These are phyloP conservation scores for Cuculus canorus DNA, from an alignment of 2,797 vertebrate species.

Conservation along the genomic window DNA sequence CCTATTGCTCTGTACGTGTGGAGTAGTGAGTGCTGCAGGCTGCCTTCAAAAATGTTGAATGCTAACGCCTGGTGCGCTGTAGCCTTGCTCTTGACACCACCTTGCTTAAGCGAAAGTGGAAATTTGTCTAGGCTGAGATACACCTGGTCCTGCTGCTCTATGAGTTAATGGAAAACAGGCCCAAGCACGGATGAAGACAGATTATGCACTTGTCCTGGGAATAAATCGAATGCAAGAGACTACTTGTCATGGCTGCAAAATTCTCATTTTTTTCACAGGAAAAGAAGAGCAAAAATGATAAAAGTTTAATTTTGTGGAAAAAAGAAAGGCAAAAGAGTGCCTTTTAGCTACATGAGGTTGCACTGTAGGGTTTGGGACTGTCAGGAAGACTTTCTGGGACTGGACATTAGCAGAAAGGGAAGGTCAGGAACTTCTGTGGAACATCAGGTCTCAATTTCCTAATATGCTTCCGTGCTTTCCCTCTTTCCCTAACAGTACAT, in stretches of 20 bases:
- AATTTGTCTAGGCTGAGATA: background rate
- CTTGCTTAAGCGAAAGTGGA: background rate
- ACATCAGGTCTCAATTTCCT: background rate
- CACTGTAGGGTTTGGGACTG: background rate
- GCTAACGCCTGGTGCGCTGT: rapidly evolving
- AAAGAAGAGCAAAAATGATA: background rate
- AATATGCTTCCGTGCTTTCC: background rate
- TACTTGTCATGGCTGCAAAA: background rate
- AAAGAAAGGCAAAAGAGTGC: background rate
- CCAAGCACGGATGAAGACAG: background rate
- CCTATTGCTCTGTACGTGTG: rapidly evolving
- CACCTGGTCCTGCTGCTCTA: background rate
- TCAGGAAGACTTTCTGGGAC: background rate
- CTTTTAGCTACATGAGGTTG: background rate
- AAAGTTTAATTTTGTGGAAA: background rate
- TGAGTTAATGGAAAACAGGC: background rate
- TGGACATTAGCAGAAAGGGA: background rate
- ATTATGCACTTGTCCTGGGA: background rate
- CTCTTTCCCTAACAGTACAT: background rate
- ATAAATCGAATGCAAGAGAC: background rate
- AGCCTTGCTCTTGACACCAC: background rate
- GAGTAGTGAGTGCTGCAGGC: rapidly evolving
- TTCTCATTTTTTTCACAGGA: background rate
- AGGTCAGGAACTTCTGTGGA: background rate
- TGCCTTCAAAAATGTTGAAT: background rate